These are phyloP conservation scores for Andrena praecox DNA, from an alignment of 2,888 invertebrate species.

Conservation along the genomic window DNA sequence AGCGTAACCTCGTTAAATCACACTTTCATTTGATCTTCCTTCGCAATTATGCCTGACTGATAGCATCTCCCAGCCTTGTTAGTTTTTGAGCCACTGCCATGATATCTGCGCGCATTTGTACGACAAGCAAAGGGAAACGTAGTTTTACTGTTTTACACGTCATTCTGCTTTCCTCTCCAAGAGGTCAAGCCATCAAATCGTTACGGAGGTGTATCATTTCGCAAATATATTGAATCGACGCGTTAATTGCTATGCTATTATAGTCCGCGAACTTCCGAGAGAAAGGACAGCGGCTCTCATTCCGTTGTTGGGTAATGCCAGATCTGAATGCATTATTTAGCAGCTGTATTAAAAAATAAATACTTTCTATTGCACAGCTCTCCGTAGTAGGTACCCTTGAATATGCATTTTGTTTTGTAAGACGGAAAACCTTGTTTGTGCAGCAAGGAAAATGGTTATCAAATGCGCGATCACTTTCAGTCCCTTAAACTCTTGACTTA, in stretches of 20 bases:
- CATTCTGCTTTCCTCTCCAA: background rate
- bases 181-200: background rate
- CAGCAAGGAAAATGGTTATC: too few species aligned
- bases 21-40: background rate
- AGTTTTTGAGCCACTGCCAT: background rate
- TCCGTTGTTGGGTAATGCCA: background rate
- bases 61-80: constrained; percentile 2
- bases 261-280: constrained; percentile 56
- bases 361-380: background rate
- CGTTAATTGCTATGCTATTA: constrained; percentile 54
- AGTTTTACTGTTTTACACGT: background rate
- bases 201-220: background rate
- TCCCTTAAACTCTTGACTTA: too few species aligned
- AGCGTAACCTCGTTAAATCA: constrained; percentile 9
- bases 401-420: background rate
- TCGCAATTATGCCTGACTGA: constrained; percentile 11
- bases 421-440: too few species aligned
- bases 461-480: too few species aligned
- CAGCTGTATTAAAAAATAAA: background rate
- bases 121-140: background rate
- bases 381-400: background rate
- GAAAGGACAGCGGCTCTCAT: constrained; percentile 74
- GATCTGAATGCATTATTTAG: background rate
- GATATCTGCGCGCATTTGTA: background rate
- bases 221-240: constrained; percentile 22